Evolutionary conservation across 1,140 invertebrate species (phyloP), one percentile per base, ranked within the genome.

Genomic region (Heliconius himera): DNA sequence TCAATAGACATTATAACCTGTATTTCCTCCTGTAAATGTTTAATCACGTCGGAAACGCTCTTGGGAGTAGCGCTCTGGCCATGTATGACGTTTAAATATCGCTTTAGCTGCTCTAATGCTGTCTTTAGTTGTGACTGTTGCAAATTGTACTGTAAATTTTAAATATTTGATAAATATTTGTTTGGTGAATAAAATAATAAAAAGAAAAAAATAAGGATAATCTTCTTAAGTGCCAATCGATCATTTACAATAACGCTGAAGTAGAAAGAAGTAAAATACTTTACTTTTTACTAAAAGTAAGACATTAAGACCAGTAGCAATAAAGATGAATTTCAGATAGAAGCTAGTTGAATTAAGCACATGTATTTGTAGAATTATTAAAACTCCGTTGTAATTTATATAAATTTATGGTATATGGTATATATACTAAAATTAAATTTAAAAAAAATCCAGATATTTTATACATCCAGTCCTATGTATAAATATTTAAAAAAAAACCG

Each of bases 1-100:
- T 66, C 26, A 29, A 66, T 60, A 60, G 8, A 38, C 70, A 72
- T 9, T 38, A 9, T 51, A 77, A 96, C 95, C 85, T 97, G 96
- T 11, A 96, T 96, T 94, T 98, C 97, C 90, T 98, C 97, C 82
- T 97, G 96, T 54, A 98, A 90, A 86, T 96, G 96, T 91, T 97
- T 96, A 26, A 98, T 93, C 6, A 96, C 91, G 56, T 95, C 91
- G 79, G 93, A 90, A 1, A 92, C 93, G 6, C 95, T 95, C 74
- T 96, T 93, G 20, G 95, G 95, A 8, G 92, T 87, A 66, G 95
- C 94, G 70, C 95, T 95, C 80, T 95, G 94, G 16, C 95, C 94
- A 66, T 95, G 92, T 77, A 95, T 93, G 70, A 94, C 89, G 71
- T 92, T 92, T 75, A 95, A 84, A 85, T 94, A 94, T 74, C 94